Conservation (phyloP, 1,140 invertebrate species). For the Teleopsis dalmanni region DNA sequence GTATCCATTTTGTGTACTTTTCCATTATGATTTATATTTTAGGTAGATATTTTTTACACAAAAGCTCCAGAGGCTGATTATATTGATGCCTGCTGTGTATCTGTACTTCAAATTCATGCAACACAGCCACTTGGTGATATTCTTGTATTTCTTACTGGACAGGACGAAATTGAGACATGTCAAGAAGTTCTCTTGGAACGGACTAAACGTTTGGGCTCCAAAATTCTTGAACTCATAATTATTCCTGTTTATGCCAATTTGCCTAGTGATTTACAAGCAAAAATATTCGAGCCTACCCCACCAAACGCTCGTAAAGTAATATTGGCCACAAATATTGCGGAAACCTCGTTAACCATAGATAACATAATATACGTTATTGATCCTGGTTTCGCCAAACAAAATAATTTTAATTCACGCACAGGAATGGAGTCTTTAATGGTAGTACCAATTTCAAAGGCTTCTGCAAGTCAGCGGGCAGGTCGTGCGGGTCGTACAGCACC, state of each 20-base stretch:
- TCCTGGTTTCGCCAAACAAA: conserved; percentile 98
- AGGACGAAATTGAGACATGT: conserved; percentile 94
- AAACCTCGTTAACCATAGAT: conserved; percentile 98
- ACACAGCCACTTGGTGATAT: conserved; percentile 93
- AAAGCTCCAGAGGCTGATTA: conserved; percentile 99
- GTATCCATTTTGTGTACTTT: neutral
- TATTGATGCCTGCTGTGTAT: conserved; percentile 93
- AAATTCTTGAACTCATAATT: conserved; percentile 88
- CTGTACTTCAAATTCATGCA: conserved; percentile 95
- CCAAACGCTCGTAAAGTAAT: conserved; percentile 92
- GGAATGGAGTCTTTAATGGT: conserved; percentile 98
- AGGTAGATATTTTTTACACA: conserved; percentile 94
- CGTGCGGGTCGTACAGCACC: conserved; percentile 86
- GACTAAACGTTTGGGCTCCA: conserved; percentile 80
- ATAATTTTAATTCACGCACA: conserved; percentile 96
- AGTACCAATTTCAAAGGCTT: conserved; percentile 95
- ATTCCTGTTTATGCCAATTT: conserved; percentile 97
- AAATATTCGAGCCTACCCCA: conserved; percentile 95
- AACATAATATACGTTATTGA: conserved; percentile 99
- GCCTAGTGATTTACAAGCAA: conserved; percentile 97
- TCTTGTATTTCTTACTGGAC: conserved; percentile 93
- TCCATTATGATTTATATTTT: neutral
- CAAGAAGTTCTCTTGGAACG: conserved; percentile 88
- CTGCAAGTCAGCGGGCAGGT: conserved; percentile 90
- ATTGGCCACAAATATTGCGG: conserved; percentile 97